Evolutionary conservation across 2,797 vertebrate genomes (phyloP), one percentile per base, ranked within the genome.

Genomic region (Tragelaphus oryx): DNA sequence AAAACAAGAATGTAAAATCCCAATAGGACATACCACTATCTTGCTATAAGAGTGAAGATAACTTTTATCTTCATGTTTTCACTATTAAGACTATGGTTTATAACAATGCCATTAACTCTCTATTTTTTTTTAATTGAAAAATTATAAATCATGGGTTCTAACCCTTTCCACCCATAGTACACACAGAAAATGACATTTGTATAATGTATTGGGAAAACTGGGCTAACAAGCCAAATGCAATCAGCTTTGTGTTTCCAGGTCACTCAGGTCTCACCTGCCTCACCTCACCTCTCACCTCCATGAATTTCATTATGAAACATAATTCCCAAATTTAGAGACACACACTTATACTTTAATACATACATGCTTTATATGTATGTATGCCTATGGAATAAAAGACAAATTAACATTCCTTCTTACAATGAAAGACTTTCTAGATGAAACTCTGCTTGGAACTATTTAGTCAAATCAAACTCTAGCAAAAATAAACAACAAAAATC

Each of bases 1-100:
- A 95, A 97, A 71, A 97, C 57, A 76, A 97, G 95, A 93, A 94
- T 12, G 89, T 55, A 96, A 94, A 48, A 94, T 87, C 87, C 30
- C 33, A 48, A n/a, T 44, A 33, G 60, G 76, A 59, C 50, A 24
- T 20, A 52, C 22, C 81, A 94, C 57, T 1, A 91, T 28, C 96
- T 26, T 54, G 55, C 95, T 94, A 6, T 22, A 96, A 93, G 96
- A 83, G 55, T 41, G 81, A 68, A 86, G 33, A 59, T 24, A 30
- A 80, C 5, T 75, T 79, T 46, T n/a, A 44, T 60, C 30, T 81
- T 10, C 57, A 24, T 7, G 28, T 44, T 65, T 82, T 68, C 24
- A 83, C 10, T 48, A 68, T 22, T 71, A 62, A 95, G 41, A 87
- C 24, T 59, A 1, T 3, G 54, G 80, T 16, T 89, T 90, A 82